These are phyloP conservation scores for Hystrix cristata DNA, from an alignment of 2,113 vertebrate species.

Conservation along the genomic window DNA sequence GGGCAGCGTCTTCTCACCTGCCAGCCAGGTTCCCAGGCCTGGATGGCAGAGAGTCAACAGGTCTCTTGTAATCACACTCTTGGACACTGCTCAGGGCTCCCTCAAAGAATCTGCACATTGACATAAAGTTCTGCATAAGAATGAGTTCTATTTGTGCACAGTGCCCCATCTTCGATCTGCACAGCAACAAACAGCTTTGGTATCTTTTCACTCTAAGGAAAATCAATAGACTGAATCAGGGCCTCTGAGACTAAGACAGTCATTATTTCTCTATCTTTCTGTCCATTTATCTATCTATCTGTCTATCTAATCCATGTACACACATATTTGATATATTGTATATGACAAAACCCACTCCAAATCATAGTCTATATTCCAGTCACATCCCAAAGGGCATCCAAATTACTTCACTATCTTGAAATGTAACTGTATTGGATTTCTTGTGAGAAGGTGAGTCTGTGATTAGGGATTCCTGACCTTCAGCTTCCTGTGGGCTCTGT, in stretches of 20 bases:
- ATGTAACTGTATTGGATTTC: not conserved
- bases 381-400: not conserved
- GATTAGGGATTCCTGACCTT: too few species aligned
- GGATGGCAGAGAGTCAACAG: not conserved
- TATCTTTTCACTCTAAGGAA: not conserved
- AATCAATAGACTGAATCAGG: not conserved
- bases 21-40: too few species aligned
- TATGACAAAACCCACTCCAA: not conserved
- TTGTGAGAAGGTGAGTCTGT: not conserved
- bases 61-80: accelerated
- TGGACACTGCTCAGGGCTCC: not conserved
- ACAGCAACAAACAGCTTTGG: too few species aligned
- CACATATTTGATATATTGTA: not conserved
- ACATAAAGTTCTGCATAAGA: not conserved
- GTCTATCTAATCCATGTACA: not conserved
- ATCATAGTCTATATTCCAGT: not conserved
- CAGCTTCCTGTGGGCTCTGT: accelerated
- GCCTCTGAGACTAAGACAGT: not conserved
- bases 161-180: accelerated
- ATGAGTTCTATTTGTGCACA: not conserved
- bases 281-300: not conserved
- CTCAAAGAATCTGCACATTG: not conserved
- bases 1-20: too few species aligned
- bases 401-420: not conserved
- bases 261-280: not conserved